Evolutionary conservation across 1,140 invertebrate species (phyloP).

Genomic region (Gerris buenoi): DNA sequence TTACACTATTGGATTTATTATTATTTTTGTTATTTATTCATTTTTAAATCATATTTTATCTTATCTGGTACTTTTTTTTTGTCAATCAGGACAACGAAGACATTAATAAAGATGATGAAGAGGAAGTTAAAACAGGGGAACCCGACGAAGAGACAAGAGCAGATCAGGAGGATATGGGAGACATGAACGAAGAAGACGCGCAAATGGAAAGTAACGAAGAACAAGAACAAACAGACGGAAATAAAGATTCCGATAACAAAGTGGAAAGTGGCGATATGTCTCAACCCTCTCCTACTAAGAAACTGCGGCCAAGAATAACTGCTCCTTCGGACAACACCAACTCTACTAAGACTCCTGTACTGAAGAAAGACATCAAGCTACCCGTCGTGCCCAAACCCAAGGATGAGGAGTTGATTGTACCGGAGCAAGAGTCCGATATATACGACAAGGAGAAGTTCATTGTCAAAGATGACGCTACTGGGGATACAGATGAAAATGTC

Average conservation of each 20-base stretch:
- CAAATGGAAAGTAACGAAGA: constrained; percentile 15
- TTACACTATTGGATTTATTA: no score
- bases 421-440: background rate
- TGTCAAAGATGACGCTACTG: background rate
- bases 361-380: background rate
- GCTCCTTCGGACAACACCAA: background rate
- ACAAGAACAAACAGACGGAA: constrained; percentile 9
- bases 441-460: background rate
- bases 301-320: background rate
- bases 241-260: constrained; percentile 5
- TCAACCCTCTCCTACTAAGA: background rate
- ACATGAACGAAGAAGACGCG: constrained; percentile 13
- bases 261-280: background rate
- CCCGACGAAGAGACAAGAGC: constrained; percentile 19
- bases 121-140: constrained; percentile 17
- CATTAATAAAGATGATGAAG: constrained; percentile 29
- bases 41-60: no score
- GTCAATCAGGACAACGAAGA: no score
- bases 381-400: background rate
- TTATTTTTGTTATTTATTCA: no score
- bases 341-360: background rate
- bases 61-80: no score
- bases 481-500: background rate
- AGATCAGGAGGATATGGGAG: constrained; percentile 16
- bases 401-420: background rate